These are phyloP conservation scores for Thinocorus orbignyianus DNA, from an alignment of 2,113 vertebrate genomes.

Conservation along the genomic window DNA sequence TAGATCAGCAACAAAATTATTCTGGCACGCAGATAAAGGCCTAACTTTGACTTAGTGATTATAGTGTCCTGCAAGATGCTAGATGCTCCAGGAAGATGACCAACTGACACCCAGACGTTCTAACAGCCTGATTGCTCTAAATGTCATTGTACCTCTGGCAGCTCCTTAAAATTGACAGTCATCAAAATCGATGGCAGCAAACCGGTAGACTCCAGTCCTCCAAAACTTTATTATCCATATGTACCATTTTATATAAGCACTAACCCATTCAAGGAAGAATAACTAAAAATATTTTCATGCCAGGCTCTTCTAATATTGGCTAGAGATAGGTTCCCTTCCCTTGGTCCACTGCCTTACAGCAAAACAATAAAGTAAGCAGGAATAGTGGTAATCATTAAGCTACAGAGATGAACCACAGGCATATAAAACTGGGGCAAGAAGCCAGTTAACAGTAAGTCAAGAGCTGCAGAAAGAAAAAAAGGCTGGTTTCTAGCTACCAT, in stretches of 20 bases:
- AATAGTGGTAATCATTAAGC: background rate
- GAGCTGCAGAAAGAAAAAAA: background rate
- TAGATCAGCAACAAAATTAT: background rate
- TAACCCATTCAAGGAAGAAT: background rate
- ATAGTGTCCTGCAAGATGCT: background rate
- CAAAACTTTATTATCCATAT: background rate
- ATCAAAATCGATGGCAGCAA: background rate
- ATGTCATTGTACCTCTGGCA: background rate
- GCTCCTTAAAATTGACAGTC: background rate
- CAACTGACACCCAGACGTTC: background rate
- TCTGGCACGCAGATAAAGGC: background rate
- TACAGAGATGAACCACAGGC: background rate
- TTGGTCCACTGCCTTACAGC: background rate
- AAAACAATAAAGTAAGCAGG: background rate
- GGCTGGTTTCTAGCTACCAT: background rate
- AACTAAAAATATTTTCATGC: background rate
- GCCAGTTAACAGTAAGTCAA: background rate
- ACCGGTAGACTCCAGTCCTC: background rate
- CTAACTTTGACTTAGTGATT: rapidly evolving
- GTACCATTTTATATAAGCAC: background rate
- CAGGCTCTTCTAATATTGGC: background rate
- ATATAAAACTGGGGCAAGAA: background rate
- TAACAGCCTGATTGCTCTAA: background rate
- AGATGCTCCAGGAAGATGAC: background rate
- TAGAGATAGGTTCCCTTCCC: background rate